Percentiles rank a stretch among this genome's conserved stretches.
phyloP scores from a whole-genome alignment of 2,888 invertebrate genomes.

The Nemapogon koenigi region DNA sequence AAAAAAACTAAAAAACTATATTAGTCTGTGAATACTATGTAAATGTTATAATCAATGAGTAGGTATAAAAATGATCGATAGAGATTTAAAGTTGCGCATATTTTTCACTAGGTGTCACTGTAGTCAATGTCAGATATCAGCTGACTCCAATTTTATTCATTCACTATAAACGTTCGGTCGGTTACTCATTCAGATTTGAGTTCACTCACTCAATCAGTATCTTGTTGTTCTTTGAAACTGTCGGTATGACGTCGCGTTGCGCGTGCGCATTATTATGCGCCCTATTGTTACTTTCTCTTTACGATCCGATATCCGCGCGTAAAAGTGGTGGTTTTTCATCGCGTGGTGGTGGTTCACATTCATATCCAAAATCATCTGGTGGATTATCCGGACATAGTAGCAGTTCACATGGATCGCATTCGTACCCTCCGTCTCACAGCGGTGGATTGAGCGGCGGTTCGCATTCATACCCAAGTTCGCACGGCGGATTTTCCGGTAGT shows the following conservation, averaged over 20 bases:
- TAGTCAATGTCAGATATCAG: too few species aligned
- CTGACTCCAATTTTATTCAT: too few species aligned
- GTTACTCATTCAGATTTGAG: too few species aligned
- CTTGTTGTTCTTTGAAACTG: too few species aligned
- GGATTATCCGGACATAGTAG: slow-evolving; percentile 11
- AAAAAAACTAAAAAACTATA: too few species aligned
- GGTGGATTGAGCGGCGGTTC: slow-evolving; percentile 21
- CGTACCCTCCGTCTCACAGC: slow-evolving; percentile 13
- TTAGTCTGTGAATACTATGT: too few species aligned
- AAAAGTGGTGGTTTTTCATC: slow-evolving; percentile 19
- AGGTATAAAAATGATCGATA: too few species aligned
- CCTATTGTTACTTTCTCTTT: slow-evolving; percentile 27
- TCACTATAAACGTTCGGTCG: too few species aligned
- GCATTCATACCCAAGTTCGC: slow-evolving; percentile 12
- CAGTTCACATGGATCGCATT: background rate
- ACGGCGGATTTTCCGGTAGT: background rate
- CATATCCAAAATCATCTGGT: slow-evolving; percentile 31
- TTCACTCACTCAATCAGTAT: too few species aligned
- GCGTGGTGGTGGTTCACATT: slow-evolving; percentile 8
- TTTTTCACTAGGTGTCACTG: too few species aligned
- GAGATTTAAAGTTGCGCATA: too few species aligned
- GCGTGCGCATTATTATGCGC: slow-evolving; percentile 31
- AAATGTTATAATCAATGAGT: too few species aligned
- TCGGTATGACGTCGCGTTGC: slow-evolving; percentile 25
- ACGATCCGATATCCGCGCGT: slow-evolving; percentile 23